Conservation (phyloP, 92 coral and sea anemone species). For the Muricea muricata region DNA sequence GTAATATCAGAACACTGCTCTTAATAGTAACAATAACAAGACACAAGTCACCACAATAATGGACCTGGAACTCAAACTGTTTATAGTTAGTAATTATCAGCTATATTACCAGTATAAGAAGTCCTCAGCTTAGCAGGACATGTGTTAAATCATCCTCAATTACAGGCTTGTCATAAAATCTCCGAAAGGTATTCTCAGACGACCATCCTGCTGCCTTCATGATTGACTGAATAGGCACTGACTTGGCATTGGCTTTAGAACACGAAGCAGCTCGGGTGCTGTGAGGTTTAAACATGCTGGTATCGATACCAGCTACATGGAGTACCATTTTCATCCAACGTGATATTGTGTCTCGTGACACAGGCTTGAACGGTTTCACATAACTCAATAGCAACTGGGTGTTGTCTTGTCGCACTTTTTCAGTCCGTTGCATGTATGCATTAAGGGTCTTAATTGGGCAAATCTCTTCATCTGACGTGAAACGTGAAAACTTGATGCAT, state of each 20-base stretch:
- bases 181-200: constrained; percentile 30
- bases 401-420: background rate
- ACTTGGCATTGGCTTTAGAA: constrained; percentile 51
- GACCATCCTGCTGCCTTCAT: constrained; percentile 49
- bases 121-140: background rate
- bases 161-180: constrained; percentile 37
- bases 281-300: constrained; percentile 56
- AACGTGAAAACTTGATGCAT: constrained; percentile 27
- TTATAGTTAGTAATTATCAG: too few species aligned
- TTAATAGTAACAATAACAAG: too few species aligned
- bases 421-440: constrained; percentile 15
- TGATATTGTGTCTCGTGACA: background rate
- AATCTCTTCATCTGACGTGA: constrained; percentile 51
- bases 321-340: constrained; percentile 8
- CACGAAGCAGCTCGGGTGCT: constrained; percentile 70
- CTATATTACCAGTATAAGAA: background rate
- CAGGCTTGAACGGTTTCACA: background rate
- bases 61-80: too few species aligned
- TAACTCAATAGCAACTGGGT: constrained; percentile 11
- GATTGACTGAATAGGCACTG: constrained; percentile 46
- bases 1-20: too few species aligned
- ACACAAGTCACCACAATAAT: too few species aligned
- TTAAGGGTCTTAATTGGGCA: constrained; percentile 60
- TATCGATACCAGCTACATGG: constrained; percentile 56
- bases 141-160: constrained; percentile 16